Conservation (phyloP, 1,140 invertebrate species). For the Ephestia elutella region DNA sequence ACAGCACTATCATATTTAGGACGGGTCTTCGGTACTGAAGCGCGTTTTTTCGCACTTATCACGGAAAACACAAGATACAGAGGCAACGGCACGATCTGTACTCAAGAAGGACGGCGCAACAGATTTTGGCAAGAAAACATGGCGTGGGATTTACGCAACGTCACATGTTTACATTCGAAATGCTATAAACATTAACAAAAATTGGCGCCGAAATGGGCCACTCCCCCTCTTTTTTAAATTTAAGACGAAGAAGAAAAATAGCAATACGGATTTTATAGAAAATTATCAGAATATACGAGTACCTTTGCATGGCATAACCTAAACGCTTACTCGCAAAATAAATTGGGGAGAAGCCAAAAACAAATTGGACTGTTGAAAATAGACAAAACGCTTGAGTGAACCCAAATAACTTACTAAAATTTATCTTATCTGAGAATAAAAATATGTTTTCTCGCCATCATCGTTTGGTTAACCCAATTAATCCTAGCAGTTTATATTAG, state of each 20-base stretch:
- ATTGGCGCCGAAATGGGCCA: neutral
- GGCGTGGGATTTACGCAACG: slow-evolving; percentile 33
- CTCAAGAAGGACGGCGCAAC: slow-evolving; percentile 26
- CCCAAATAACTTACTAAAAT: slow-evolving; percentile 7
- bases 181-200: slow-evolving; percentile 11
- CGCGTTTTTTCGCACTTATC: neutral
- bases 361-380: slow-evolving; percentile 21
- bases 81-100: slow-evolving; percentile 14
- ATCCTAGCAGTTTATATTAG: slow-evolving; percentile 1
- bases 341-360: slow-evolving; percentile 47
- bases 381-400: slow-evolving; percentile 11
- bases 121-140: slow-evolving; percentile 32
- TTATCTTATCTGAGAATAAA: slow-evolving; percentile 22
- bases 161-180: slow-evolving; percentile 37
- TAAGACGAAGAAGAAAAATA: neutral
- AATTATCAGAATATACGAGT: too few species aligned
- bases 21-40: neutral
- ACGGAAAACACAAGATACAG: slow-evolving; percentile 1
- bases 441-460: slow-evolving; percentile 12
- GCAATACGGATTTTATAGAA: neutral
- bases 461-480: neutral
- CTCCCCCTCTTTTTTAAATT: neutral
- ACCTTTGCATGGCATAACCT: too few species aligned
- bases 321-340: too few species aligned
- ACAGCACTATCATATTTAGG: slow-evolving; percentile 27